Evolutionary conservation across 1,140 invertebrate species (phyloP).

Genomic region (Daktulosphaira vitifoliae): DNA sequence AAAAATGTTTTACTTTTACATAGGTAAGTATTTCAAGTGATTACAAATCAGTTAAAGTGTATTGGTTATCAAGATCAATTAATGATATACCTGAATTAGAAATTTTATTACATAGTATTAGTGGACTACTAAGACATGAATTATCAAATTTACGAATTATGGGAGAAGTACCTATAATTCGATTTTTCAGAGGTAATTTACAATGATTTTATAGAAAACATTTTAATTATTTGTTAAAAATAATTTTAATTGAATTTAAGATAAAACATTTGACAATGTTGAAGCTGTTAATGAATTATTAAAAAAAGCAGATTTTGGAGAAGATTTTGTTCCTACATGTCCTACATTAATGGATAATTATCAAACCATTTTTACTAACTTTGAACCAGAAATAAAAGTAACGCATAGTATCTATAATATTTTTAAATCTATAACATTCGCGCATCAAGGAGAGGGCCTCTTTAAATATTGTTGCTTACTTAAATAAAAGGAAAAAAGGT

Average conservation of each 20-base stretch:
- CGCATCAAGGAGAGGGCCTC: background rate
- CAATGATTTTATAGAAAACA: slow-evolving; percentile 15
- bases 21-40: slow-evolving; percentile 55
- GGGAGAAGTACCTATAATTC: slow-evolving; percentile 59
- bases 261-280: slow-evolving; percentile 48
- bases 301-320: slow-evolving; percentile 51
- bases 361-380: background rate
- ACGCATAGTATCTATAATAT: background rate
- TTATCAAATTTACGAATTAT: slow-evolving; percentile 58
- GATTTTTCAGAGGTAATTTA: slow-evolving; percentile 55
- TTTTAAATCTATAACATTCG: too few species aligned
- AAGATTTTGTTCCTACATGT: slow-evolving; percentile 49
- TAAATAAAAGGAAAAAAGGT: background rate
- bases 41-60: slow-evolving; percentile 57
- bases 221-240: background rate
- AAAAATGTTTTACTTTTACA: slow-evolving; percentile 34
- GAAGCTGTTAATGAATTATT: slow-evolving; percentile 52
- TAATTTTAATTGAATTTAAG: slow-evolving; percentile 42
- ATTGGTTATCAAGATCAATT: slow-evolving; percentile 52
- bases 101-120: slow-evolving; percentile 47
- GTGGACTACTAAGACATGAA: slow-evolving; percentile 54
- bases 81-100: slow-evolving; percentile 47
- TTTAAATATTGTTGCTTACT: background rate
- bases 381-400: slow-evolving; percentile 22
- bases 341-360: slow-evolving; percentile 26